phyloP scores from a whole-genome alignment of 2,888 invertebrate species.

The Halocaridina rubra region DNA sequence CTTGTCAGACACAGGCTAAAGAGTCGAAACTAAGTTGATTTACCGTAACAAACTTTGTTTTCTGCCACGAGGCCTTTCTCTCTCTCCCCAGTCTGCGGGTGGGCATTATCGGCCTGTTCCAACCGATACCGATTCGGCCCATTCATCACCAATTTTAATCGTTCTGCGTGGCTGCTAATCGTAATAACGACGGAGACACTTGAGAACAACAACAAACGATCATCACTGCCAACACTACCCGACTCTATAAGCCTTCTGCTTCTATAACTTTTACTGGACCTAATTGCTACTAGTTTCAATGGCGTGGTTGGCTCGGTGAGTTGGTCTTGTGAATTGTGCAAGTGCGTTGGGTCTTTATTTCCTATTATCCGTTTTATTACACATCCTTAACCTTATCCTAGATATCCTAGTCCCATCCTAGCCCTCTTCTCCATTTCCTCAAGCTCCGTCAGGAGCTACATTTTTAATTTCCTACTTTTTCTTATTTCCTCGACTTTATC shows the following conservation, averaged over 20 bases:
- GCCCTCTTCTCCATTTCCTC: neutral
- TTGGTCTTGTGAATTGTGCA: neutral
- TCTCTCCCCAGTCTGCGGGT: neutral
- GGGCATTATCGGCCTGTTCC: neutral
- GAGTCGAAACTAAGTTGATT: slow-evolving; percentile 63
- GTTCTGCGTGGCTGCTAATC: slow-evolving; percentile 39
- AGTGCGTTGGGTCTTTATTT: neutral
- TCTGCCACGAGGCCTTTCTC: slow-evolving; percentile 38
- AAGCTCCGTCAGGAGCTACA: too few relatives aligned
- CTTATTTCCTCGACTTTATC: too few relatives aligned
- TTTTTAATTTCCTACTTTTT: too few relatives aligned
- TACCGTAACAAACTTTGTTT: slow-evolving; percentile 61
- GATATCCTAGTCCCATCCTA: neutral
- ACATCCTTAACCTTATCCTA: neutral
- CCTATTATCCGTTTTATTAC: neutral
- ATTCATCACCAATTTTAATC: slow-evolving; percentile 25
- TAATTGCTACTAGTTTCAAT: slow-evolving; percentile 33
- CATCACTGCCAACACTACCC: neutral
- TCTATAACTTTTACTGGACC: slow-evolving; percentile 24
- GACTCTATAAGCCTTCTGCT: neutral
- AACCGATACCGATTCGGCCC: neutral
- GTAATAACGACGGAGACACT: neutral
- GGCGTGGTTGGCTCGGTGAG: slow-evolving; percentile 36
- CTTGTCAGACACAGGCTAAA: slow-evolving; percentile 63
- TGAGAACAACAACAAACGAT: too few relatives aligned